Evolutionary conservation across 2,797 vertebrate species (phyloP).

Genomic region (Thalassophryne amazonica): DNA sequence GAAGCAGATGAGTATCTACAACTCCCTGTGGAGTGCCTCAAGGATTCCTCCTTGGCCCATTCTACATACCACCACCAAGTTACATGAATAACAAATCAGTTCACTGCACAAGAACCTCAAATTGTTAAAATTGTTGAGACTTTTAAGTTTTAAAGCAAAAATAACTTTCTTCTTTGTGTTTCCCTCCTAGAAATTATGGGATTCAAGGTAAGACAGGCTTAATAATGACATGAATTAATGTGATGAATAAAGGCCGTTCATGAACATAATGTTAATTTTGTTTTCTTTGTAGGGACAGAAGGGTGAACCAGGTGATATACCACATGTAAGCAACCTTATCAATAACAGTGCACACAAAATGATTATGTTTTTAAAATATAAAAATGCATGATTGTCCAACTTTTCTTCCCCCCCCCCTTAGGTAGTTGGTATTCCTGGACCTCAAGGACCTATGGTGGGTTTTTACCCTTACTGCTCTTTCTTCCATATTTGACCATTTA

Average conservation of each 20-base stretch:
- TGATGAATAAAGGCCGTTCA: not conserved
- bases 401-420: constrained; percentile 37
- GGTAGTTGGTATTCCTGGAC: constrained; percentile 88
- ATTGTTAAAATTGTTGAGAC: too few species aligned
- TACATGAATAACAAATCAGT: too few species aligned
- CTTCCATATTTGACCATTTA: too few species aligned
- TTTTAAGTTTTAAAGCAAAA: too few species aligned
- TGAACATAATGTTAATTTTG: not conserved
- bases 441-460: constrained; percentile 82
- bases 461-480: not conserved
- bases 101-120: too few species aligned
- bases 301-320: constrained; percentile 93
- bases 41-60: too few species aligned
- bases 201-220: constrained; percentile 81
- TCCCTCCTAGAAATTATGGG: constrained; percentile 74
- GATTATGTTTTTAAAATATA: not conserved
- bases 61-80: too few species aligned
- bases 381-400: not conserved
- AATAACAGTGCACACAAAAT: not conserved
- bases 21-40: too few species aligned
- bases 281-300: constrained; percentile 85
- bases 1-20: too few species aligned
- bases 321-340: constrained; percentile 87
- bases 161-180: not conserved
- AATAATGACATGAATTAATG: not conserved